Conservation (phyloP, 2,888 invertebrate genomes). For the Osedax frankpressi region DNA sequence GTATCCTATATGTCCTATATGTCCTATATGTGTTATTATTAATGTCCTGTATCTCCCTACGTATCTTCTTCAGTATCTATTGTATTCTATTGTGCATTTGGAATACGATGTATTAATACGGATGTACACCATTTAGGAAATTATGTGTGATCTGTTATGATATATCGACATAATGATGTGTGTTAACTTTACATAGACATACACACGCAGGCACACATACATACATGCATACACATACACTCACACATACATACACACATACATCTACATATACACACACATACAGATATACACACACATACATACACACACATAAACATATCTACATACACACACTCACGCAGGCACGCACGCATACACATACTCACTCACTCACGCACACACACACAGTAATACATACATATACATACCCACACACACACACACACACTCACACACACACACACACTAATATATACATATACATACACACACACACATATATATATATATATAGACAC, state of each 20-base stretch:
- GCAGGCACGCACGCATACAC: not conserved
- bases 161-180: too few species aligned
- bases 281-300: not conserved
- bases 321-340: not conserved
- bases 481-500: not conserved
- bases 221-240: not conserved
- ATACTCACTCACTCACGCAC: too few species aligned
- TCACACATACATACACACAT: not conserved
- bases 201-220: not conserved
- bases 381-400: not conserved
- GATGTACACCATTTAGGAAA: too few species aligned
- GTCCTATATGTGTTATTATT: too few species aligned
- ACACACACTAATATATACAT: not conserved
- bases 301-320: not conserved
- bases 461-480: not conserved
- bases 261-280: not conserved
- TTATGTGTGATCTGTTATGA: too few species aligned
- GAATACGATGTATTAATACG: too few species aligned
- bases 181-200: not conserved
- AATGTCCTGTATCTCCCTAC: too few species aligned
- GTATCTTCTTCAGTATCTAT: too few species aligned
- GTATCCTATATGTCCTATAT: too few species aligned
- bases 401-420: not conserved
- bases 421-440: not conserved
- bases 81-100: too few species aligned